Percentiles rank a stretch among this genome's conserved stretches.
Conservation (phyloP, 1,140 invertebrate species). For the Eueides isabella region DNA sequence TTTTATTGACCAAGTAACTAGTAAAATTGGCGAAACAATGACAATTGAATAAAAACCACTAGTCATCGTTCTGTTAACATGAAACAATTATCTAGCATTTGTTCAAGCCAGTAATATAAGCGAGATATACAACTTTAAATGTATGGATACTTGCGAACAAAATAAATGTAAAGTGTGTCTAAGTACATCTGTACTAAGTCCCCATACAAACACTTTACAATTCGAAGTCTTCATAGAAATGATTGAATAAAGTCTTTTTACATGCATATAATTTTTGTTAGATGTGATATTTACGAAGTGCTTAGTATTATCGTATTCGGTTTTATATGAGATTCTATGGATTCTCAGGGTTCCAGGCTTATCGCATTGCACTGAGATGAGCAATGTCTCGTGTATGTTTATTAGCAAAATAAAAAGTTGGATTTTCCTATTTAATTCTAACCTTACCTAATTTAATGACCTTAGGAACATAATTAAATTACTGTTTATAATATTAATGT, state of each 20-base stretch:
- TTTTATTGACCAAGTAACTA: neutral
- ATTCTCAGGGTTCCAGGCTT: neutral
- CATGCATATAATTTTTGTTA: neutral
- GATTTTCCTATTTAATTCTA: too few species aligned
- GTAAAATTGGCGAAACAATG: neutral
- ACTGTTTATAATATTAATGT: too few species aligned
- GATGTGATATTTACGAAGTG: neutral
- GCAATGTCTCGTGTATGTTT: too few species aligned
- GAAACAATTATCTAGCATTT: constrained; percentile 1
- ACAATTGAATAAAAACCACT: neutral
- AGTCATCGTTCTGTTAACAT: neutral
- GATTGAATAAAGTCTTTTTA: neutral
- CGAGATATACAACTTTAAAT: neutral
- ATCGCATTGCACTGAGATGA: neutral
- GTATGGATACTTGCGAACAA: neutral
- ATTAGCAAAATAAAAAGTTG: too few species aligned
- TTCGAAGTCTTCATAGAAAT: neutral
- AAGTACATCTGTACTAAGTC: neutral
- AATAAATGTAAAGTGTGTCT: neutral
- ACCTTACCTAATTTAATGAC: too few species aligned
- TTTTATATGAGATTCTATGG: neutral
- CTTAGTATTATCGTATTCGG: neutral
- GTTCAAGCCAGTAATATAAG: neutral
- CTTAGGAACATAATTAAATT: too few species aligned
- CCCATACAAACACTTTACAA: neutral